Evolutionary conservation across 2,888 invertebrate genomes (phyloP).

Genomic region (Nycteola revayana): DNA sequence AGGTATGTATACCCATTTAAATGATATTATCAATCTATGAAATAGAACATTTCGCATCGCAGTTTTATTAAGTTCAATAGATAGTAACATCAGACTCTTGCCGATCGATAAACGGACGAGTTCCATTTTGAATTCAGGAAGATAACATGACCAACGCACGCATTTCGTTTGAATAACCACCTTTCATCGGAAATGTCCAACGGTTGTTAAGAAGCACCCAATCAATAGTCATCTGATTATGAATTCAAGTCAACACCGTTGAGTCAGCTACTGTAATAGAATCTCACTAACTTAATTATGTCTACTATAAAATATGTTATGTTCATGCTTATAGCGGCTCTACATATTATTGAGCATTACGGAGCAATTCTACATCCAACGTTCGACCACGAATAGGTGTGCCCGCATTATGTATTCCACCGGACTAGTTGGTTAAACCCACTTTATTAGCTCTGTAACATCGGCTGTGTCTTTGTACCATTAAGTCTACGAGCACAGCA

Average conservation of each 20-base stretch:
- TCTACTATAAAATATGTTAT: constrained; percentile 14
- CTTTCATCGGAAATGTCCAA: too few relatives aligned
- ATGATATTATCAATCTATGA: too few relatives aligned
- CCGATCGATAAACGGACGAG: too few relatives aligned
- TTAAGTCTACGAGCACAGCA: constrained; percentile 17
- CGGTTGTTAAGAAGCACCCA: constrained; percentile 2
- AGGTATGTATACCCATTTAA: too few relatives aligned
- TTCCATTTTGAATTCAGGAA: constrained; percentile 11
- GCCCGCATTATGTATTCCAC: constrained; percentile 24
- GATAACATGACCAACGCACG: constrained; percentile 9
- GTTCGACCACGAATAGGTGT: constrained; percentile 19
- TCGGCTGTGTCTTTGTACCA: constrained; percentile 16
- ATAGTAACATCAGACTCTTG: too few relatives aligned
- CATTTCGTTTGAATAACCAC: neutral
- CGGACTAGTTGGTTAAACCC: constrained; percentile 10
- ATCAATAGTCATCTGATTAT: constrained; percentile 22
- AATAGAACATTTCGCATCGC: too few relatives aligned
- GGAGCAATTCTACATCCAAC: constrained; percentile 19
- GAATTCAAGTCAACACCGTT: constrained; percentile 26
- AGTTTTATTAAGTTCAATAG: too few relatives aligned
- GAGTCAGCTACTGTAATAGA: constrained; percentile 24
- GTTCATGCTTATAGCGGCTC: constrained; percentile 17
- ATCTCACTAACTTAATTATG: constrained; percentile 28
- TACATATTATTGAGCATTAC: constrained; percentile 21
- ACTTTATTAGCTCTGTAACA: constrained; percentile 21